Evolutionary conservation across 2,113 vertebrate species (phyloP).

Genomic region (Tragelaphus strepsiceros): DNA sequence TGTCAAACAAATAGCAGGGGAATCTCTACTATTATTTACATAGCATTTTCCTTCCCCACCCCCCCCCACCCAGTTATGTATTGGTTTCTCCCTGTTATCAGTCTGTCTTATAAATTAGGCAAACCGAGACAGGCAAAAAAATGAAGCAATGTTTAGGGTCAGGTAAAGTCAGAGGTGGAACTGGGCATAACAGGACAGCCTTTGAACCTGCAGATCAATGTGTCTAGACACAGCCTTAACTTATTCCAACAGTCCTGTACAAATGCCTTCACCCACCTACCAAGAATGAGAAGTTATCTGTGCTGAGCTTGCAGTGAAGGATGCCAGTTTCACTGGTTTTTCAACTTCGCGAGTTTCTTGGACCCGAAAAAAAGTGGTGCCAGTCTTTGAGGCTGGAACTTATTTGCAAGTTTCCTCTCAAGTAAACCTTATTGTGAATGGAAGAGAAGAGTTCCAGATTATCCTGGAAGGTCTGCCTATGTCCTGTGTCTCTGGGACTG

Average conservation of each 20-base stretch:
- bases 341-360: background rate
- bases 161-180: background rate
- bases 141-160: background rate
- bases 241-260: background rate
- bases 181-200: background rate
- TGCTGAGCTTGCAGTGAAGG: background rate
- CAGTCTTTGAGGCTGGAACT: background rate
- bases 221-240: background rate
- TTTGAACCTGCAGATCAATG: background rate
- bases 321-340: background rate
- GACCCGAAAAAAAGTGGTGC: background rate
- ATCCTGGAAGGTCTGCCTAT: background rate
- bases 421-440: background rate
- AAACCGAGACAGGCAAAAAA: constrained; percentile 8
- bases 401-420: background rate
- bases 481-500: background rate
- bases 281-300: background rate
- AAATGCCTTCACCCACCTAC: background rate
- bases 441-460: background rate
- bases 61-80: background rate
- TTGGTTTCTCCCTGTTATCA: constrained; percentile 33
- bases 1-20: constrained; percentile 64
- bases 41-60: constrained; percentile 15
- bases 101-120: constrained; percentile 29
- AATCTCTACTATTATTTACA: constrained; percentile 67